A percentile compares a stretch with the other conserved stretches of the same genome.
These are phyloP conservation scores for Acromyrmex heyeri DNA, from an alignment of 1,140 invertebrate species.

Conservation along the genomic window DNA sequence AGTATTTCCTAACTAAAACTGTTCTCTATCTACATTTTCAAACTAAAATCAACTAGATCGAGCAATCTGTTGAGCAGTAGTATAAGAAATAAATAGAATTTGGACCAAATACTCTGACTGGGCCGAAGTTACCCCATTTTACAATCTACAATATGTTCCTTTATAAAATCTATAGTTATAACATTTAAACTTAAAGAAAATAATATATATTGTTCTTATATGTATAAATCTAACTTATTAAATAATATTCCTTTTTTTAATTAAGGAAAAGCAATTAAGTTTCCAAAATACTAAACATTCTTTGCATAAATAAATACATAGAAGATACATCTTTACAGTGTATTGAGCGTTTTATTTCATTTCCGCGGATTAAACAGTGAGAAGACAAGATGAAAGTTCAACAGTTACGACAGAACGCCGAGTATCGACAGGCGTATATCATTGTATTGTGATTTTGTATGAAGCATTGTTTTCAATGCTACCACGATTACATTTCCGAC, in stretches of 20 bases:
- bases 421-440: slow-evolving; percentile 42
- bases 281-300: not conserved
- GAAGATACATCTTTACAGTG: not conserved
- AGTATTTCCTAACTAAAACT: too few relatives aligned
- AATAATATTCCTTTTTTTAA: not conserved
- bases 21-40: too few relatives aligned
- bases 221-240: not conserved
- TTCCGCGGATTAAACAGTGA: not conserved
- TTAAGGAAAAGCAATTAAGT: not conserved
- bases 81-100: too few relatives aligned
- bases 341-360: slow-evolving; percentile 33
- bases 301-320: not conserved
- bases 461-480: slow-evolving; percentile 38
- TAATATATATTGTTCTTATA: not conserved
- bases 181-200: not conserved
- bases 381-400: slow-evolving; percentile 21
- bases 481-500: not conserved
- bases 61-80: too few relatives aligned
- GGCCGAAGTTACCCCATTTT: too few relatives aligned
- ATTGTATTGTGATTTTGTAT: slow-evolving; percentile 35
- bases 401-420: slow-evolving; percentile 7
- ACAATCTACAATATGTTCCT: not conserved
- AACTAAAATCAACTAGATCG: too few relatives aligned
- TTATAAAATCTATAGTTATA: not conserved
- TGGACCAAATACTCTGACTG: too few relatives aligned